phyloP scores from a whole-genome alignment of 2,888 invertebrate species.

The Cataglyphis rosenhaueri region DNA sequence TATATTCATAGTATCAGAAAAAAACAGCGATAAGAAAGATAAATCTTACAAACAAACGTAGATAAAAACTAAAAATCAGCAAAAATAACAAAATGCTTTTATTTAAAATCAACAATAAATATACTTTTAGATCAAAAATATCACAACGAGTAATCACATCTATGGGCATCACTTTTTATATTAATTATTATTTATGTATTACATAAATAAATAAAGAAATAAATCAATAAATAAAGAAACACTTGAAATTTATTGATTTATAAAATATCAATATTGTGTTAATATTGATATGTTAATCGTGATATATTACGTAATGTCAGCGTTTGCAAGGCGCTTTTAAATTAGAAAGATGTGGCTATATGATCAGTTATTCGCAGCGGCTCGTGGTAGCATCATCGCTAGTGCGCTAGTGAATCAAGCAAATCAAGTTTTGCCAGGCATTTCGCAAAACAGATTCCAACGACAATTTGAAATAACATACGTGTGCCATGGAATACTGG shows the following conservation, averaged over 20 bases:
- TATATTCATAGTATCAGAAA: neutral
- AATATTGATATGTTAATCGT: neutral
- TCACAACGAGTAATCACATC: neutral
- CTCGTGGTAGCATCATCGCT: neutral
- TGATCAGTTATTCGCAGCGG: neutral
- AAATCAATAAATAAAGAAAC: neutral
- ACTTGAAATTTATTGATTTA: neutral
- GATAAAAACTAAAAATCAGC: neutral
- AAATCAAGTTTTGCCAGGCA: neutral
- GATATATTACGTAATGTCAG: neutral
- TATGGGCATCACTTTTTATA: too few relatives aligned
- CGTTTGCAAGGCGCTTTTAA: neutral
- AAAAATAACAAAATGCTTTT: neutral
- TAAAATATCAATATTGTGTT: neutral
- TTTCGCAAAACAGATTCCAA: neutral
- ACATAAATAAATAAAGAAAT: neutral
- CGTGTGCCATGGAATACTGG: slow-evolving; percentile 40
- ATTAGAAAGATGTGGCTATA: neutral
- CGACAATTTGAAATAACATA: neutral
- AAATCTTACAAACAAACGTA: neutral
- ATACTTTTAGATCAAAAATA: neutral
- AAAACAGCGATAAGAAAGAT: neutral
- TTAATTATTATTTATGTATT: neutral
- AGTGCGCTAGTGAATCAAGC: neutral
- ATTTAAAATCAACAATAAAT: neutral